Conservation (phyloP, 2,888 invertebrate genomes). For the Salpingus planirostris region DNA sequence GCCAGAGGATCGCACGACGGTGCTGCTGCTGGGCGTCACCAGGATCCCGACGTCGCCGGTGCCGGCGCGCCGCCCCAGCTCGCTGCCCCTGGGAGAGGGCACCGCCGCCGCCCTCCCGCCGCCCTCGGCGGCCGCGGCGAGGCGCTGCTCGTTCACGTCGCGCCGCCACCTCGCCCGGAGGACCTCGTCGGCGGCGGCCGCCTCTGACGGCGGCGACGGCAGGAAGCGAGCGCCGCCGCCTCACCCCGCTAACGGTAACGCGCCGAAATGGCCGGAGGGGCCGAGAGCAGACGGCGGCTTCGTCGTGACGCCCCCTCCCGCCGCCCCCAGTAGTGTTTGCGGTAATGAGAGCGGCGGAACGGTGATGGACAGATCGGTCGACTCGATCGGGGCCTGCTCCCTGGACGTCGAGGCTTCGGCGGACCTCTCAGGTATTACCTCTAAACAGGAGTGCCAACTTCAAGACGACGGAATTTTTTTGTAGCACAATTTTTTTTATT, state of each 20-base stretch:
- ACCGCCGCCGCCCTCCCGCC: conserved; percentile 6
- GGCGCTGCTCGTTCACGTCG: conserved; percentile 20
- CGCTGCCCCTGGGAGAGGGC: conserved; percentile 30
- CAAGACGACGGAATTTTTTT: too few species aligned
- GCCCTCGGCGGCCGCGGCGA: conserved; percentile 23
- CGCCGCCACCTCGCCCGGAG: conserved; percentile 37
- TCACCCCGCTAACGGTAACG: background rate
- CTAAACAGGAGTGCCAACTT: too few species aligned
- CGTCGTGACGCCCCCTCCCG: conserved; percentile 3
- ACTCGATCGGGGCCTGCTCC: conserved; percentile 81
- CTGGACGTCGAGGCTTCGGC: conserved; percentile 73
- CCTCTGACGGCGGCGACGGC: background rate
- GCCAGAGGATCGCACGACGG: conserved; percentile 53
- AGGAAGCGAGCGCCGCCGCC: background rate
- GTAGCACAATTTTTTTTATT: too few species aligned
- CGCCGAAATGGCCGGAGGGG: too few species aligned
- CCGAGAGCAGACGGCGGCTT: too few species aligned
- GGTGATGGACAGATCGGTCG: conserved; percentile 68
- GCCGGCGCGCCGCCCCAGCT: conserved; percentile 33
- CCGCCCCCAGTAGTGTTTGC: background rate
- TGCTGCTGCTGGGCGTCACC: conserved; percentile 53
- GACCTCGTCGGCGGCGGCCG: conserved; percentile 33
- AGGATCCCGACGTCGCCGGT: conserved; percentile 43
- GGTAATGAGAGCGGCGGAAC: conserved; percentile 24
- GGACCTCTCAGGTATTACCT: conserved; percentile 70